A percentile compares a stretch with the other conserved stretches of the same genome.
These are phyloP conservation scores for Ciconia boyciana DNA, from an alignment of 2,113 vertebrate species.

Conservation along the genomic window DNA sequence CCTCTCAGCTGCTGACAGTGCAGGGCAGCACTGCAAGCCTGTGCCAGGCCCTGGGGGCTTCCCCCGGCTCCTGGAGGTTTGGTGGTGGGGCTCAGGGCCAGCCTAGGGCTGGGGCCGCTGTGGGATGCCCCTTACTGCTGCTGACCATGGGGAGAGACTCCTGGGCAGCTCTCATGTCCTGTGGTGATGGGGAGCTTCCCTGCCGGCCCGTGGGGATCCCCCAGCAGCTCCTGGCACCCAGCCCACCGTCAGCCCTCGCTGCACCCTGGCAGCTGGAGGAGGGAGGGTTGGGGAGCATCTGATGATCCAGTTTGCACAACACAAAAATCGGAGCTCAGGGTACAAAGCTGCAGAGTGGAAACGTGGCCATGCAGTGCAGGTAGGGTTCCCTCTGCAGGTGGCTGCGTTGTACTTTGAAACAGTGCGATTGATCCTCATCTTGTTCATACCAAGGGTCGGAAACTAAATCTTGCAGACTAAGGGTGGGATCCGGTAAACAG, in stretches of 20 bases:
- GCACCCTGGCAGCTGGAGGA: background rate
- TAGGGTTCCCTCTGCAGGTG: background rate
- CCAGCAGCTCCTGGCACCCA: background rate
- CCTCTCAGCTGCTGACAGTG: background rate
- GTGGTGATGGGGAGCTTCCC: background rate
- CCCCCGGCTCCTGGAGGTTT: background rate
- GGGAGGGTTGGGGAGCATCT: background rate
- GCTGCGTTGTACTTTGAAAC: background rate
- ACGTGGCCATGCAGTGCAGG: background rate
- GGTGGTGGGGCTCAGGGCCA: background rate
- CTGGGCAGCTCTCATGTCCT: background rate
- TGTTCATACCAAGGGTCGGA: background rate
- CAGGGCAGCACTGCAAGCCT: background rate
- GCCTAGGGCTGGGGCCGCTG: background rate
- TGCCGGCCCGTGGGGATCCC: background rate
- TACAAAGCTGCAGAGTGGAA: background rate
- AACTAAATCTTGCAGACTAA: background rate
- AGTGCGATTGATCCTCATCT: background rate
- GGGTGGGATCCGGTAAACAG: background rate
- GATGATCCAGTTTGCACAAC: background rate
- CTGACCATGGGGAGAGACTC: background rate
- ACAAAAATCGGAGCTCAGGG: background rate
- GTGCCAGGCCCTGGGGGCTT: background rate
- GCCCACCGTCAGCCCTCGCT: rapidly evolving
- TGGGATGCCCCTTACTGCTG: background rate